Evolutionary conservation across 1,140 invertebrate species (phyloP).

Genomic region (Mya arenaria): DNA sequence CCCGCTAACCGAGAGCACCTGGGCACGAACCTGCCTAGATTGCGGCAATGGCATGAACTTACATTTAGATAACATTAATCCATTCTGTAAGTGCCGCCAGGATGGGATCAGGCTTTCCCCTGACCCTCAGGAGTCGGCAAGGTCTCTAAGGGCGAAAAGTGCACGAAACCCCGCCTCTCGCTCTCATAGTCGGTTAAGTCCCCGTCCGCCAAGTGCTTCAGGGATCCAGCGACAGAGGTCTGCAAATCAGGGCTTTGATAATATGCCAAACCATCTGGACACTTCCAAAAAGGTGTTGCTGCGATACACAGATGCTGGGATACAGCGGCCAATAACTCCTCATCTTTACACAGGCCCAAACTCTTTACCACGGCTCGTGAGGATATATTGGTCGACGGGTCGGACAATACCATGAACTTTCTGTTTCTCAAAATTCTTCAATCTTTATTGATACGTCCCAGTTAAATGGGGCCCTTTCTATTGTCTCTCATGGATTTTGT

Average conservation of each 20-base stretch:
- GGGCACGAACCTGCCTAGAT: conserved; percentile 67
- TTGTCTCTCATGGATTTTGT: conserved; percentile 60
- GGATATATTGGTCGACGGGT: conserved; percentile 61
- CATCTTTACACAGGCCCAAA: conserved; percentile 21
- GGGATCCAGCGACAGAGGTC: not conserved
- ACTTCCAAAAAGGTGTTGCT: conserved; percentile 59
- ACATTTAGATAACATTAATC: conserved; percentile 70
- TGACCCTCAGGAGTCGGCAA: conserved; percentile 32
- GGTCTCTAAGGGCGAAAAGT: conserved; percentile 35
- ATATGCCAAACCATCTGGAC: not conserved
- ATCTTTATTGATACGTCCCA: conserved; percentile 66
- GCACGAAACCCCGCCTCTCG: conserved; percentile 54
- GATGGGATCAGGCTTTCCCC: conserved; percentile 68
- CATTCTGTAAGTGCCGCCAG: conserved; percentile 73
- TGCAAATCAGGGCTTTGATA: conserved; percentile 7
- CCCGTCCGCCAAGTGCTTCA: conserved; percentile 61
- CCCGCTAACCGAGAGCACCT: conserved; percentile 64
- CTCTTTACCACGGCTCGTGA: conserved; percentile 61
- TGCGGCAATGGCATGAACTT: conserved; percentile 75
- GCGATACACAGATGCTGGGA: conserved; percentile 63
- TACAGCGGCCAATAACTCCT: conserved; percentile 62
- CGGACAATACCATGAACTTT: conserved; percentile 63
- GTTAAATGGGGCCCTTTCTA: conserved; percentile 62
- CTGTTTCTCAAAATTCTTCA: conserved; percentile 49
- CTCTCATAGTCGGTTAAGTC: conserved; percentile 58